Evolutionary conservation across 1,140 invertebrate species (phyloP).

Genomic region (Eufriesea mexicana): DNA sequence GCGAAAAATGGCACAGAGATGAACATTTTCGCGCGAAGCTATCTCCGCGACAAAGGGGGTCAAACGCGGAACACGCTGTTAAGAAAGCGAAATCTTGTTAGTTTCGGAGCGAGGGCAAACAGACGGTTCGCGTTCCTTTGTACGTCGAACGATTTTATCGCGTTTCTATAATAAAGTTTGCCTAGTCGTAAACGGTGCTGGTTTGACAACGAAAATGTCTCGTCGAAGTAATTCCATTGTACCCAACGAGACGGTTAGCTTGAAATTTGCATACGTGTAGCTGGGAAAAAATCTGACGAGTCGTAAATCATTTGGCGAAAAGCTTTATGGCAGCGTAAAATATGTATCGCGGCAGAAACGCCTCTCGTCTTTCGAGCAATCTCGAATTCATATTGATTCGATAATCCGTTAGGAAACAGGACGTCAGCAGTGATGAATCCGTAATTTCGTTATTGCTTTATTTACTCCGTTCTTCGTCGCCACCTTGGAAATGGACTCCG

Average conservation of each 20-base stretch:
- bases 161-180: neutral
- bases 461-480: neutral
- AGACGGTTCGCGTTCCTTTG: neutral
- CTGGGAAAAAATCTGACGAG: neutral
- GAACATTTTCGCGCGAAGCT: neutral
- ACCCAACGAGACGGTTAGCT: neutral
- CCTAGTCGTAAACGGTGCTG: too few species aligned
- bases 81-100: neutral
- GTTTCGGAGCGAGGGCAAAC: neutral
- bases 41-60: neutral
- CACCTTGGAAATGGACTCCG: rapidly evolving
- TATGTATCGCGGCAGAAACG: neutral
- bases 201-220: neutral
- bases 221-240: neutral
- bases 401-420: neutral
- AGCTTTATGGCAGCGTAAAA: too few species aligned
- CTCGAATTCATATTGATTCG: slow-evolving; percentile 10
- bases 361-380: slow-evolving; percentile 4
- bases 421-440: neutral
- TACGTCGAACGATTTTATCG: too few species aligned
- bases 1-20: neutral
- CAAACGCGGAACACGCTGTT: neutral
- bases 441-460: neutral
- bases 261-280: neutral
- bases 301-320: slow-evolving; percentile 1